phyloP scores from a whole-genome alignment of 1,140 invertebrate genomes.

The Penaeus indicus region DNA sequence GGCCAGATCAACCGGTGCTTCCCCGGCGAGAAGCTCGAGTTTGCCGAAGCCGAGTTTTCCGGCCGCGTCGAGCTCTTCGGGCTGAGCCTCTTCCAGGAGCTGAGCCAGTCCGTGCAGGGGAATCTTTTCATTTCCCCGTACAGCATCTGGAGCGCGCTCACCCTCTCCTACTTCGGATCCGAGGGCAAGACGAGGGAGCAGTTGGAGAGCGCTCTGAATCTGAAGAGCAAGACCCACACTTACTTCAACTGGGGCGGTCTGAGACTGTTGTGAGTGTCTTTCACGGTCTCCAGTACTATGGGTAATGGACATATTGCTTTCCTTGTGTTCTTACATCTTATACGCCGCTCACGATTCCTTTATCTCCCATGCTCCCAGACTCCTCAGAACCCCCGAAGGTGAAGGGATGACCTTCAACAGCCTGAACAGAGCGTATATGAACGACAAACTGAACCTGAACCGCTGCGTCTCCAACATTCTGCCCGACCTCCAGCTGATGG shows the following conservation, averaged over 20 bases:
- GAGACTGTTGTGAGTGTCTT: conserved; percentile 52
- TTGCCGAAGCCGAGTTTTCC: neutral
- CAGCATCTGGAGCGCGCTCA: conserved; percentile 85
- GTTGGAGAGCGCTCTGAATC: conserved; percentile 38
- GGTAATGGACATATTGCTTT: neutral
- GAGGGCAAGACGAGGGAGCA: conserved; percentile 75
- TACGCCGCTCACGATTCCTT: no score
- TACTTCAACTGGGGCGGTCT: conserved; percentile 40
- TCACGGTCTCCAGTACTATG: neutral
- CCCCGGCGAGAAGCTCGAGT: neutral
- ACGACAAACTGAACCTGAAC: neutral
- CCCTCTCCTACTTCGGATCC: conserved; percentile 85
- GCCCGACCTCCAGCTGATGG: neutral
- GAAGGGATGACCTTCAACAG: neutral
- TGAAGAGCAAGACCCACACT: conserved; percentile 43
- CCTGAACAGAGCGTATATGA: conserved; percentile 34
- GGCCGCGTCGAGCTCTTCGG: conserved; percentile 22
- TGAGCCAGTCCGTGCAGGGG: conserved; percentile 16
- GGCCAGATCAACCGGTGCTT: no score
- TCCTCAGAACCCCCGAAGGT: neutral
- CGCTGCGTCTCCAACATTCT: conserved; percentile 33
- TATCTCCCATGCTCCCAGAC: neutral
- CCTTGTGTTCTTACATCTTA: neutral
- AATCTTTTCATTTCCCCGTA: conserved; percentile 91
- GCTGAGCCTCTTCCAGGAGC: neutral